Evolutionary conservation across 2,113 vertebrate species (phyloP).

Genomic region (Acanthisitta chloris): DNA sequence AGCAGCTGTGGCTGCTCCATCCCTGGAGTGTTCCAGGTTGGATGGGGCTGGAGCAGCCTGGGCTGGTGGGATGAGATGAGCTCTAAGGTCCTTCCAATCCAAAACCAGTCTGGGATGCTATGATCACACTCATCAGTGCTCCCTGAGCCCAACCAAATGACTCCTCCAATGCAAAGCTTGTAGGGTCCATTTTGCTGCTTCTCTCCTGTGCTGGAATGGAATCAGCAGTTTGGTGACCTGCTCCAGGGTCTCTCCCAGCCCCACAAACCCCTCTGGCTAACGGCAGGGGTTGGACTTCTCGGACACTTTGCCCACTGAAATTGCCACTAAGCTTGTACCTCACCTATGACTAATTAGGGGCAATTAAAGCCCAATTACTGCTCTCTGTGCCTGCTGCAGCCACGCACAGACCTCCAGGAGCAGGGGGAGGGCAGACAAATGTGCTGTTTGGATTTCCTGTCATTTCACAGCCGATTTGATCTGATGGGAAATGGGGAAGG

Average conservation of each 20-base stretch:
- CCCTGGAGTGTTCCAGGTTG: neutral
- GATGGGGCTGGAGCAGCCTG: neutral
- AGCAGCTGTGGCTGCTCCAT: neutral
- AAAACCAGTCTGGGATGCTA: too few species aligned
- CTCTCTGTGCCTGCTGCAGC: neutral
- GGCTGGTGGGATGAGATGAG: rapidly evolving
- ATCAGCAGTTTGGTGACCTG: neutral
- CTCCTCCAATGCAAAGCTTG: neutral
- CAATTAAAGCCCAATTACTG: neutral
- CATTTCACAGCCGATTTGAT: neutral
- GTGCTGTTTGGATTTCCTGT: neutral
- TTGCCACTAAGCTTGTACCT: neutral
- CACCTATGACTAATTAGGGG: neutral
- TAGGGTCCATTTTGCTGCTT: neutral
- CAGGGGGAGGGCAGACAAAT: neutral
- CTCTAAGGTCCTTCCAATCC: rapidly evolving
- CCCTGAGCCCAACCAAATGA: neutral
- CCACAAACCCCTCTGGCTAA: neutral
- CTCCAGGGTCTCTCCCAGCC: neutral
- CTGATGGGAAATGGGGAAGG: neutral
- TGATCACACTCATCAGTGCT: neutral
- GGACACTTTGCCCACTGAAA: neutral
- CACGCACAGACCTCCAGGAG: rapidly evolving
- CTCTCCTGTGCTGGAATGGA: neutral
- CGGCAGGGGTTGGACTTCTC: rapidly evolving